Percentiles rank a stretch among this genome's conserved stretches.
Conservation (phyloP, 2,888 invertebrate genomes). For the Lutraria lutraria region DNA sequence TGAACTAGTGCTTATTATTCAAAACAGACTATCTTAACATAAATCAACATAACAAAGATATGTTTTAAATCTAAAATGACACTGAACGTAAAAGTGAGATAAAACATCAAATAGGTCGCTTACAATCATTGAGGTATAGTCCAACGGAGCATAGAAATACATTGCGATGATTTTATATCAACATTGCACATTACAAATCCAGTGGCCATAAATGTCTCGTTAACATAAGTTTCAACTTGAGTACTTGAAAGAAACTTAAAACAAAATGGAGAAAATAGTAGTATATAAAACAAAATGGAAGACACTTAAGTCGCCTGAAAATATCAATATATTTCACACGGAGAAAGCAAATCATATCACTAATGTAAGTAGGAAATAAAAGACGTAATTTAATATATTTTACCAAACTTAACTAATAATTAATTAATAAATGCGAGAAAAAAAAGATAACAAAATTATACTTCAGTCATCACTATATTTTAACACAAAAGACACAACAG, state of each 20-base stretch:
- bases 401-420: background rate
- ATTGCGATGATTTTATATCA: constrained; percentile 1
- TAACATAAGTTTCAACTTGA: background rate
- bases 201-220: background rate
- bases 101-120: background rate
- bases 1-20: no score
- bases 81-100: background rate
- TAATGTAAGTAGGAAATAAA: background rate
- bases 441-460: background rate
- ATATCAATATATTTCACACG: background rate
- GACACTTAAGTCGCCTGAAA: background rate
- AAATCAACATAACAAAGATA: no score
- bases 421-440: background rate
- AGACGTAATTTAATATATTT: background rate
- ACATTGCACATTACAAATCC: background rate
- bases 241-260: constrained; percentile 1
- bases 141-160: background rate
- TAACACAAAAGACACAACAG: background rate
- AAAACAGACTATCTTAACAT: no score
- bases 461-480: background rate
- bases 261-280: background rate
- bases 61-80: no score
- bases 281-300: background rate
- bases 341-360: background rate
- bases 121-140: background rate